phyloP scores from a whole-genome alignment of 30 jellyfish, hydroid and myxozoan species.

The Nemopilema nomurai region DNA sequence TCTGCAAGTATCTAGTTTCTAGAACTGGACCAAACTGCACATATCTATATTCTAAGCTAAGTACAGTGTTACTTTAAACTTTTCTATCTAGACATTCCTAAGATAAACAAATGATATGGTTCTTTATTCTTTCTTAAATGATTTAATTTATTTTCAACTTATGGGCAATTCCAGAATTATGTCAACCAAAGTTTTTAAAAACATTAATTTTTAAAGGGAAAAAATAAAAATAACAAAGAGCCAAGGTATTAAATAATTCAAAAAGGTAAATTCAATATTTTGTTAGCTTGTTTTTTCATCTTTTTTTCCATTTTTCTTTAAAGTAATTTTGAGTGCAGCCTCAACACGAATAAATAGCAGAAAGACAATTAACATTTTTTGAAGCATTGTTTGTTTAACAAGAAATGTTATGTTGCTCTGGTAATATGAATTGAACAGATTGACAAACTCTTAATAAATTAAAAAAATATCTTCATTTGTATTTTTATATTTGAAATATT shows the following conservation, averaged over 20 bases:
- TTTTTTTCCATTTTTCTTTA: neutral
- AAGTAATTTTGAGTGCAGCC: neutral
- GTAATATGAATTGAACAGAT: slow-evolving; percentile 10
- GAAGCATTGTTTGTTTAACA: slow-evolving; percentile 3
- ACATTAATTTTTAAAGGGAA: slow-evolving; percentile 3
- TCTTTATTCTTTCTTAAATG: no score
- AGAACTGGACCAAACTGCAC: no score
- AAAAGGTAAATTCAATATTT: neutral
- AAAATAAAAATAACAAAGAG: neutral
- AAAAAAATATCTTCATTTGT: neutral
- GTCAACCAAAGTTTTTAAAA: neutral
- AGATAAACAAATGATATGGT: no score
- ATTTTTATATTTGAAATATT: neutral
- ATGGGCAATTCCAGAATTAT: slow-evolving; percentile 7
- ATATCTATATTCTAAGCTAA: no score
- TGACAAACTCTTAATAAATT: slow-evolving; percentile 2
- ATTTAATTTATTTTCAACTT: no score
- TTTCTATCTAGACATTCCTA: no score
- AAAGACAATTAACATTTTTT: neutral
- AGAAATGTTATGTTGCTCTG: slow-evolving; percentile 13
- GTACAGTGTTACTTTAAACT: no score
- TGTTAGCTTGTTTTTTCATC: neutral
- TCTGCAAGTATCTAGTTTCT: no score
- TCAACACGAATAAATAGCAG: no score
- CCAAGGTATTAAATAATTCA: slow-evolving; percentile 4